Base-by-base conservation (phyloP, 30 jellyfish, hydroid and myxozoan genomes). In the Clytia hemisphaerica region DNA sequence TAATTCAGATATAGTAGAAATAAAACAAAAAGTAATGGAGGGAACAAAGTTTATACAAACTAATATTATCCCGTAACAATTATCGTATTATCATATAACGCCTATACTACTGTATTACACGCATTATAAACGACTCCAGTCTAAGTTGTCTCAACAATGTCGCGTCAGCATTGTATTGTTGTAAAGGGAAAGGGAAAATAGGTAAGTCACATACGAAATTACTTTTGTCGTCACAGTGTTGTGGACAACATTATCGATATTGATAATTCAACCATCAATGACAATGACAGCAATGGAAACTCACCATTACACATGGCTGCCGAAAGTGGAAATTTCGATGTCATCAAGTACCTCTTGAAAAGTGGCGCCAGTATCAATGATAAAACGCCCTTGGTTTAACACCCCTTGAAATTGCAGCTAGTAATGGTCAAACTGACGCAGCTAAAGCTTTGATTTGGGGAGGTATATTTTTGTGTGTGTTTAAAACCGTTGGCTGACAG, bases 261-360 rank as follows among this genome's bases (percentile, higher is more conserved):
- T 33, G 82, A 86, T 65, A 82, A 94, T 3, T 86, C 96, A 27
- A 71, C 94, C 25, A 72, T 86, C 28, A 86, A 86, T 28, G 96
- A 86, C 66, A 67, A 73, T 45, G 96, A 86, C 79, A 74, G 70
- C 29, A 71, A 79, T 57, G 96, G 96, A 5, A 86, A 86, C 49
- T 80, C 96, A 10, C 91, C 96, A 1, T 67, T 86, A 29, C 96
- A 86, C 53, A 49, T 86, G 31, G 93, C 96, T 44, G 94, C 96
- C 33, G 40, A 58, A 31, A 35, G 47, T 37, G 96, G 96, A 45
- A 94, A 79, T 50, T 35, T 33, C 3, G 85, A 45, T 24, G 93
- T 85, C 9, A 72, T 79, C 35, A 59, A 57, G 72, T 72, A 58
- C 16, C 62, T 86, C 10, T 37, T 86, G 55, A 75, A 78, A 15